These are phyloP conservation scores for Macrostomum cliftonense DNA, from an alignment of 2,888 invertebrate species.

Conservation along the genomic window DNA sequence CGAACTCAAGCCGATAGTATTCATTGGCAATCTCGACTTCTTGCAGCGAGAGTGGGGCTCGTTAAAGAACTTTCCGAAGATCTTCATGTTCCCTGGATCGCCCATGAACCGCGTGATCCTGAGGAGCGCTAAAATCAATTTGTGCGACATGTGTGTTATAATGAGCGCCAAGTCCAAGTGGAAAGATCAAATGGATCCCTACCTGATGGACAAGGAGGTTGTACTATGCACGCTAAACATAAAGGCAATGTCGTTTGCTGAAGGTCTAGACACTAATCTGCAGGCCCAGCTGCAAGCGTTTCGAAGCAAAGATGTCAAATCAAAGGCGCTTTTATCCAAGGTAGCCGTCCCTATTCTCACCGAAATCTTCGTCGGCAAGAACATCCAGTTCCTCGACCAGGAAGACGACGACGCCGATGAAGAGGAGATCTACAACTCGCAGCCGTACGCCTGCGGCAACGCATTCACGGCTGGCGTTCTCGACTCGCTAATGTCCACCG, in stretches of 20 bases:
- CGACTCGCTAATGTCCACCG: constrained; percentile 95
- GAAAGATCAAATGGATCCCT: constrained; percentile 81
- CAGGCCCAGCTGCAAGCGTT: no score
- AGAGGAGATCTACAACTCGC: constrained; percentile 89
- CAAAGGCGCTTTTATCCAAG: background rate
- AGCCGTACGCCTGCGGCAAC: constrained; percentile 95
- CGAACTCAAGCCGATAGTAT: constrained; percentile 92
- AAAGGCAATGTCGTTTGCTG: constrained; percentile 16
- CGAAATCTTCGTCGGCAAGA: constrained; percentile 38
- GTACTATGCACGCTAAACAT: constrained; percentile 93
- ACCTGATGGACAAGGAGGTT: constrained; percentile 95
- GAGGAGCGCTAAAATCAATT: constrained; percentile 88
- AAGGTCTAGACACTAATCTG: no score
- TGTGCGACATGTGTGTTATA: constrained; percentile 99
- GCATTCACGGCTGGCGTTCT: constrained; percentile 96
- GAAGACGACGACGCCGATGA: constrained; percentile 75
- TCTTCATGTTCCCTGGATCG: constrained; percentile 70
- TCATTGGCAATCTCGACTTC: constrained; percentile 90
- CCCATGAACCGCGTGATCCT: constrained; percentile 89
- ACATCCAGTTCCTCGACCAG: constrained; percentile 19
- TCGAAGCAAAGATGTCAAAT: no score
- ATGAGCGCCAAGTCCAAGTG: constrained; percentile 60
- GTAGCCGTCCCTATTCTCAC: constrained; percentile 79
- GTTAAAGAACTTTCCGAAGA: constrained; percentile 91
- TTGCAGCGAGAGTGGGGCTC: constrained; percentile 94